Evolutionary conservation across 1,140 invertebrate genomes (phyloP).

Genomic region (Rhynchophorus ferrugineus): DNA sequence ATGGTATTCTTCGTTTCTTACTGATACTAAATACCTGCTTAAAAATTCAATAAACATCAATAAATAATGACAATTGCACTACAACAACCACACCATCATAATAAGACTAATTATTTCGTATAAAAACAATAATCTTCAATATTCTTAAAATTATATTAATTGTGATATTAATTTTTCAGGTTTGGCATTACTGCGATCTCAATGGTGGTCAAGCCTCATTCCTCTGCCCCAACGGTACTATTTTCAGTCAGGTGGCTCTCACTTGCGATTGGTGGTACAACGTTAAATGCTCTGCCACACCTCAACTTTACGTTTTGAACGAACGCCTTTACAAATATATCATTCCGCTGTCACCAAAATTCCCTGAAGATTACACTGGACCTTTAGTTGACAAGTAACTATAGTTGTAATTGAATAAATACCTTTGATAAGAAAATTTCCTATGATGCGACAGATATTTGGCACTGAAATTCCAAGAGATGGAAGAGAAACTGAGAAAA

Average conservation of each 20-base stretch:
- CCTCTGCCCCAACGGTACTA: slow-evolving; percentile 83
- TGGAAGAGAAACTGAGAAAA: slow-evolving; percentile 63
- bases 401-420: too few relatives aligned
- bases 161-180: slow-evolving; percentile 50
- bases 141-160: too few relatives aligned
- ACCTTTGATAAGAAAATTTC: too few relatives aligned
- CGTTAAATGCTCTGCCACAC: slow-evolving; percentile 71
- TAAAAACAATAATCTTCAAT: too few relatives aligned
- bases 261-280: slow-evolving; percentile 93
- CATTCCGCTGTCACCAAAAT: slow-evolving; percentile 72
- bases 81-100: too few relatives aligned
- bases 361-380: slow-evolving; percentile 79
- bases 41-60: too few relatives aligned
- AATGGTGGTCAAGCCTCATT: slow-evolving; percentile 86
- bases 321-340: slow-evolving; percentile 84
- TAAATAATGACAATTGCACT: too few relatives aligned
- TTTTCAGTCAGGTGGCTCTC: slow-evolving; percentile 78
- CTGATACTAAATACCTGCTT: too few relatives aligned
- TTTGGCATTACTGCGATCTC: slow-evolving; percentile 87
- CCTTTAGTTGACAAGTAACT: slow-evolving; percentile 70
- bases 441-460: too few relatives aligned
- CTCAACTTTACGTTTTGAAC: slow-evolving; percentile 79
- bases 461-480: slow-evolving; percentile 72
- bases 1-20: too few relatives aligned
- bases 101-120: too few relatives aligned